Evolutionary conservation across 2,797 vertebrate genomes (phyloP), one percentile per base, ranked within the genome.

Genomic region (Eremophila alpestris): DNA sequence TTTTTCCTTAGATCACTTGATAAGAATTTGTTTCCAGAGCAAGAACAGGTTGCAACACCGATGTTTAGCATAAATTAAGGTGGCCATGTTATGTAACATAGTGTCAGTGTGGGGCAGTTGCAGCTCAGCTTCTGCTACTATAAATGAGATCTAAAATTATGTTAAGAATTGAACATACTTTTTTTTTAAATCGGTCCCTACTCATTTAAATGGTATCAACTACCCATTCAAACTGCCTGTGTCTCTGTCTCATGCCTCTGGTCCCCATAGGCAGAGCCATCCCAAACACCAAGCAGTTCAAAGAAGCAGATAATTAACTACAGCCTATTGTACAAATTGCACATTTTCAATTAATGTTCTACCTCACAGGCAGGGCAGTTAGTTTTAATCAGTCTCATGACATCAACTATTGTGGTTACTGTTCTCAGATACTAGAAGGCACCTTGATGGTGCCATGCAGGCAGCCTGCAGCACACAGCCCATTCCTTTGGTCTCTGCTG

Each of bases 261-360:
- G 80, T 95, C 85, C 83, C 93, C 74, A 95, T 18, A 82, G 93
- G 91, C 93, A 94, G 83, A 93, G 77, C 43, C 93, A 96, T 96
- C 88, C 91, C 95, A 96, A 97, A 96, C 91, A 94, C 69, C 87
- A 88, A 93, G 85, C 86, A 96, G 93, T 93, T 96, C 95, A 97
- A 96, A 97, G 95, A 90, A 95, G 93, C 85, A 94, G 95, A 94
- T 94, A 96, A 96, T 95, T 96, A 96, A 97, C 91, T 93, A 95
- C 93, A 91, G 91, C 86, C 93, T 95, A 91, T 92, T 94, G 95
- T 94, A 97, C 91, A 97, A 96, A 96, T 94, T 89, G 88, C 93
- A 95, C 78, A 87, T 94, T 96, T 97, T 93, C 94, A 96, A 96
- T 97, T 96, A 97, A 95, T 94, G 94, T 93, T 96, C 93, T 96